These are phyloP conservation scores for Toxostoma redivivum DNA, from an alignment of 2,113 vertebrate genomes.

Conservation along the genomic window DNA sequence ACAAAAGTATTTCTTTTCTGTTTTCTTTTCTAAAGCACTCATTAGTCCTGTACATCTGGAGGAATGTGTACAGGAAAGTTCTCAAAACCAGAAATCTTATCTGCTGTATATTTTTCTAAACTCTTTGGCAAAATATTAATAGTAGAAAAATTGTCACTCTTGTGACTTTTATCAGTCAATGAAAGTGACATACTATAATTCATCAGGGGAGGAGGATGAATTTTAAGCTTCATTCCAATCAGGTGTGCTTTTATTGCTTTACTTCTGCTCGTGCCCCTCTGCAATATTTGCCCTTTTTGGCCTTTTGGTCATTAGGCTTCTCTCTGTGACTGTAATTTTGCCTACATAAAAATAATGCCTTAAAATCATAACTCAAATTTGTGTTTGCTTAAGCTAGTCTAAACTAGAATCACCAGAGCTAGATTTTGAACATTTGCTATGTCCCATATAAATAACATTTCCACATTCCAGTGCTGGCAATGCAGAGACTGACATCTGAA, in stretches of 20 bases:
- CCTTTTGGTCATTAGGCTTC: not conserved
- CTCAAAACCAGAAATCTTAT: not conserved
- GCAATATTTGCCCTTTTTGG: not conserved
- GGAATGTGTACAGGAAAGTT: not conserved
- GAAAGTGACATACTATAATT: not conserved
- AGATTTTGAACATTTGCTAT: not conserved
- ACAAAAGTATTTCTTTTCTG: not conserved
- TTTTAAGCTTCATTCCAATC: not conserved
- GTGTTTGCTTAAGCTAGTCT: not conserved
- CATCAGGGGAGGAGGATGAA: not conserved
- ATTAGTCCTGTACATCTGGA: not conserved
- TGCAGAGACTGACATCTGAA: not conserved
- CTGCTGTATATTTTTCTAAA: not conserved
- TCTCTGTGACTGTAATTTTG: not conserved
- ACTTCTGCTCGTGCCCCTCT: not conserved
- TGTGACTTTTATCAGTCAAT: not conserved
- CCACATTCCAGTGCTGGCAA: not conserved
- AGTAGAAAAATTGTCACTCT: not conserved
- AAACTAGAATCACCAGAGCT: not conserved
- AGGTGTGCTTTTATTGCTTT: not conserved
- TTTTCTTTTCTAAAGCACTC: not conserved
- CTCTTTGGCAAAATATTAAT: not conserved
- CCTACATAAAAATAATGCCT: not conserved
- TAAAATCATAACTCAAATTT: not conserved
- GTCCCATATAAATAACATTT: not conserved